These are phyloP conservation scores for Riptortus pedestris DNA, from an alignment of 1,140 invertebrate genomes.

Conservation along the genomic window DNA sequence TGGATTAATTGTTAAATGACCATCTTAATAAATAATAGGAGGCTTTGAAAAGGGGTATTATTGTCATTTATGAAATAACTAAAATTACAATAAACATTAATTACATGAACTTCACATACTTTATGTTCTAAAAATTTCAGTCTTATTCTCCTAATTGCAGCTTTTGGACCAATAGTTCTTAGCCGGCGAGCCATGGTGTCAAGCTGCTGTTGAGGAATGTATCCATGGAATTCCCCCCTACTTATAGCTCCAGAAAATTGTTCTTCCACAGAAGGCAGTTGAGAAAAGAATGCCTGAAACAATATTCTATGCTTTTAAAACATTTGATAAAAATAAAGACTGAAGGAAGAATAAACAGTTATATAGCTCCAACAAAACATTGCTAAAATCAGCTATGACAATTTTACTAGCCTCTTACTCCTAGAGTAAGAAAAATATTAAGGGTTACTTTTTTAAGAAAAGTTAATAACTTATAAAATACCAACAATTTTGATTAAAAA, in stretches of 20 bases:
- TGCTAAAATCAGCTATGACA: no score
- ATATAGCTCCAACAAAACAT: no score
- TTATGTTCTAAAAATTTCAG: slow-evolving; percentile 85
- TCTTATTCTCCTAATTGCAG: slow-evolving; percentile 62
- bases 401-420: no score
- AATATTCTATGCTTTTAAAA: no score
- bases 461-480: no score
- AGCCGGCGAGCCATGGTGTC: slow-evolving; percentile 67
- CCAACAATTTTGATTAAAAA: no score
- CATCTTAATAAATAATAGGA: no score
- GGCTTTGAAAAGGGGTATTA: no score
- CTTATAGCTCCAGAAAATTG: slow-evolving; percentile 59
- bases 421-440: no score
- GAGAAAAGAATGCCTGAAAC: slow-evolving; percentile 64
- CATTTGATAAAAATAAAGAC: neutral
- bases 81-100: neutral
- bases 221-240: slow-evolving; percentile 45
- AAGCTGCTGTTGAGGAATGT: slow-evolving; percentile 65
- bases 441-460: no score
- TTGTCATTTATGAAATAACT: neutral
- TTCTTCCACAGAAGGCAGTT: slow-evolving; percentile 61
- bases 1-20: no score
- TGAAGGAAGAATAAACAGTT: neutral
- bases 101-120: slow-evolving; percentile 46
- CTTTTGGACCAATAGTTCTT: slow-evolving; percentile 54